Conservation (phyloP, 2,113 vertebrate genomes). For the Bujurquina vittata region DNA sequence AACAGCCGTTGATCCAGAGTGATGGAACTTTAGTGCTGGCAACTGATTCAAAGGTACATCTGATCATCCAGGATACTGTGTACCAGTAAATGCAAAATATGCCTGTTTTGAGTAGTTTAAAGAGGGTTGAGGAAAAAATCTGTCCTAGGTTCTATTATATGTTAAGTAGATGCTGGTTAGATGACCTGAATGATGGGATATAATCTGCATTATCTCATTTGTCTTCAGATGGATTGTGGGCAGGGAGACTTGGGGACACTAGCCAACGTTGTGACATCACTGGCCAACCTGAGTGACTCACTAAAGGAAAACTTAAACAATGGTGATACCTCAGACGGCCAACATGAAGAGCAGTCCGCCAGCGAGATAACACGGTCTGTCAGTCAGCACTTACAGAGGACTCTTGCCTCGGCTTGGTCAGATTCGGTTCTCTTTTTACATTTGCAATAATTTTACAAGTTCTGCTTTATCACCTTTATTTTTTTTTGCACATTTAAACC, state of each 20-base stretch:
- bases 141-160: neutral
- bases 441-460: neutral
- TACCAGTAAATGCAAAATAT: neutral
- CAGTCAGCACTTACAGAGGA: neutral
- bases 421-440: neutral
- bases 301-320: conserved; percentile 90
- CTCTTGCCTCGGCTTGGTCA: no score
- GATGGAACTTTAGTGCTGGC: conserved; percentile 93
- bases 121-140: neutral
- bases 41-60: conserved; percentile 89
- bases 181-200: neutral
- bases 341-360: conserved; percentile 90
- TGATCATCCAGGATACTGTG: neutral
- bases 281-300: conserved; percentile 89
- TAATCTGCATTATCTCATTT: conserved; percentile 8
- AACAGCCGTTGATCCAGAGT: conserved; percentile 94
- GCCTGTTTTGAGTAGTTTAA: neutral
- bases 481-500: no score
- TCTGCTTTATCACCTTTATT: neutral
- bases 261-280: conserved; percentile 96
- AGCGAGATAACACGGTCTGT: conserved; percentile 95
- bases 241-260: conserved; percentile 95
- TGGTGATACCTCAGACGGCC: conserved; percentile 87
- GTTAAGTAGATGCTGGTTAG: neutral
- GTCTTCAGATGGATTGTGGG: conserved; percentile 86